Evolutionary conservation across 2,888 invertebrate genomes (phyloP).

Genomic region (Orchestes rusci): DNA sequence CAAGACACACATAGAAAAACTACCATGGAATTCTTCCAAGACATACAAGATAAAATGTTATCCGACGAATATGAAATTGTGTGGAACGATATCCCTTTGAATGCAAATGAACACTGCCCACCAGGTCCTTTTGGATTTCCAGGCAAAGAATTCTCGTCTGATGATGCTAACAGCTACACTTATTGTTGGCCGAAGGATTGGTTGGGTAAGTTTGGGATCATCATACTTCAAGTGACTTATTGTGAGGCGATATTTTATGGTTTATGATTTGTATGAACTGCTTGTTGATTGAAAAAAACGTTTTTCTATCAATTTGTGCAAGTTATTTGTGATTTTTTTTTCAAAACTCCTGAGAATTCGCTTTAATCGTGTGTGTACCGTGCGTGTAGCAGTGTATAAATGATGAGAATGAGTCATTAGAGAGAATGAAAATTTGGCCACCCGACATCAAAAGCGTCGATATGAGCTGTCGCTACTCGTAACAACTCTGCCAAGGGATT

Average conservation of each 20-base stretch:
- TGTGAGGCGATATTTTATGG: too few species aligned
- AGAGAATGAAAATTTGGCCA: too few species aligned
- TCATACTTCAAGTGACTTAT: constrained; percentile 42
- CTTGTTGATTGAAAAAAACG: too few species aligned
- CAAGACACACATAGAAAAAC: constrained; percentile 19
- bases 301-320: too few species aligned
- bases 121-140: constrained; percentile 29
- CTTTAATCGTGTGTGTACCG: too few species aligned
- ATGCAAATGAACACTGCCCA: constrained; percentile 40
- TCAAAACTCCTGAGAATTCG: too few species aligned
- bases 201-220: constrained; percentile 56
- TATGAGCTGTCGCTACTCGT: too few species aligned
- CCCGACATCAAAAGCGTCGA: too few species aligned
- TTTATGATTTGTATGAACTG: constrained; percentile 43
- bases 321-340: too few species aligned
- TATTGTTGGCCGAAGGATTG: constrained; percentile 94
- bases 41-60: constrained; percentile 51
- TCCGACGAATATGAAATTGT: constrained; percentile 57
- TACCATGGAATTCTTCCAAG: constrained; percentile 43
- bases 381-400: too few species aligned
- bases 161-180: constrained; percentile 45
- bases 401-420: too few species aligned
- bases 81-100: constrained; percentile 56
- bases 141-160: constrained; percentile 18
- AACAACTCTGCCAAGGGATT: too few species aligned